Evolutionary conservation across 2,797 vertebrate genomes (phyloP).

Genomic region (Mycteria americana): DNA sequence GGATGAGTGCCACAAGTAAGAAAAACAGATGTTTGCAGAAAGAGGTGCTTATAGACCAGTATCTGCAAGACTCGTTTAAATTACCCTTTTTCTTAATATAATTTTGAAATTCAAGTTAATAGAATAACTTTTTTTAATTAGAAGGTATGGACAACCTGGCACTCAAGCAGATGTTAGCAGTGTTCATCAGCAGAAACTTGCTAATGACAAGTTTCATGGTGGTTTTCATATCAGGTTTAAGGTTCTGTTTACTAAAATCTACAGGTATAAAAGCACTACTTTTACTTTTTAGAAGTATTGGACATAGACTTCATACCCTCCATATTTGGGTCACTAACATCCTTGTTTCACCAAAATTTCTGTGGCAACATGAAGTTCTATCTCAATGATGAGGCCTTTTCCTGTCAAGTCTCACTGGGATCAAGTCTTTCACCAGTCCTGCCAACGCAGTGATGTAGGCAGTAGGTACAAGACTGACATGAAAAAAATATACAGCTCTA

Average conservation of each 20-base stretch:
- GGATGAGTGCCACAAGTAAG: background rate
- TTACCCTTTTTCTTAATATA: constrained; percentile 14
- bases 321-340: background rate
- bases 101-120: constrained; percentile 53
- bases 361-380: background rate
- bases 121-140: constrained; percentile 36
- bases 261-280: background rate
- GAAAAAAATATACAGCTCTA: background rate
- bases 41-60: background rate
- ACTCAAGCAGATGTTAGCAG: constrained; percentile 54
- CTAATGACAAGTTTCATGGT: constrained; percentile 16
- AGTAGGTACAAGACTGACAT: background rate
- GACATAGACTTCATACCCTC: background rate
- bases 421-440: background rate
- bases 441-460: background rate
- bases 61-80: background rate
- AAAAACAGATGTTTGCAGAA: background rate
- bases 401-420: background rate
- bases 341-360: background rate
- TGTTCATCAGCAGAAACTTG: background rate
- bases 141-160: constrained; percentile 40
- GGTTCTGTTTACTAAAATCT: background rate
- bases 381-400: background rate
- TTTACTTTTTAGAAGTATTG: background rate
- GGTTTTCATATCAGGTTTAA: constrained; percentile 27